Evolutionary conservation across 2,797 vertebrate genomes (phyloP).

Genomic region (Semaprochilodus insignis): DNA sequence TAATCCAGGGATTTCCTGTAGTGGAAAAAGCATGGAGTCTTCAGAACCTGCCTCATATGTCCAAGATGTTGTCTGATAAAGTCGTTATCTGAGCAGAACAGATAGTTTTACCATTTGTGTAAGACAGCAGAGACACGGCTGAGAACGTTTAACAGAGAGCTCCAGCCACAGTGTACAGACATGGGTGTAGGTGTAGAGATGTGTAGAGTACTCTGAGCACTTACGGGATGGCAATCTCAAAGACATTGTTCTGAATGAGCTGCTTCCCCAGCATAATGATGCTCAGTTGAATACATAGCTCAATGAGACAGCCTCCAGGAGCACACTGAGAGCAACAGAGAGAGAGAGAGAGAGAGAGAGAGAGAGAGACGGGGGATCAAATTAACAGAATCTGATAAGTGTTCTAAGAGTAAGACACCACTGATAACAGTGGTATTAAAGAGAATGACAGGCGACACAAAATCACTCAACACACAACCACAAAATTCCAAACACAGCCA

Average conservation of each 20-base stretch:
- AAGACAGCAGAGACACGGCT: neutral
- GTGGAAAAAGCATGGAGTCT: neutral
- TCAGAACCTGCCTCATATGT: neutral
- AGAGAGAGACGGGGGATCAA: neutral
- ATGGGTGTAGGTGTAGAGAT: neutral
- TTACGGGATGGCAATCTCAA: constrained; percentile 97
- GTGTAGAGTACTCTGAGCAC: constrained; percentile 64
- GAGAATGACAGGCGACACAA: neutral
- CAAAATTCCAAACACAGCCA: neutral
- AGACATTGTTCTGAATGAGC: constrained; percentile 98
- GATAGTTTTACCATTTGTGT: constrained; percentile 8
- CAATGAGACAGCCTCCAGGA: constrained; percentile 96
- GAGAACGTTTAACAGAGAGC: constrained; percentile 16
- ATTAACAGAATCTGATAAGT: neutral
- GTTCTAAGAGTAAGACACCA: neutral
- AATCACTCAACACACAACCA: neutral
- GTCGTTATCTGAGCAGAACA: constrained; percentile 6
- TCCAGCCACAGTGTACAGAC: neutral
- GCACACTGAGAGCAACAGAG: constrained; percentile 83
- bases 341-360: neutral
- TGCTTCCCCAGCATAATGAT: constrained; percentile 99
- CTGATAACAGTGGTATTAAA: neutral
- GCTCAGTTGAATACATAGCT: constrained; percentile 96
- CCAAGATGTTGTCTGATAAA: constrained; percentile 14
- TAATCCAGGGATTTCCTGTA: constrained; percentile 20